Base-by-base conservation (phyloP, 2,797 vertebrate genomes). In the Rousettus madagascariensis region DNA sequence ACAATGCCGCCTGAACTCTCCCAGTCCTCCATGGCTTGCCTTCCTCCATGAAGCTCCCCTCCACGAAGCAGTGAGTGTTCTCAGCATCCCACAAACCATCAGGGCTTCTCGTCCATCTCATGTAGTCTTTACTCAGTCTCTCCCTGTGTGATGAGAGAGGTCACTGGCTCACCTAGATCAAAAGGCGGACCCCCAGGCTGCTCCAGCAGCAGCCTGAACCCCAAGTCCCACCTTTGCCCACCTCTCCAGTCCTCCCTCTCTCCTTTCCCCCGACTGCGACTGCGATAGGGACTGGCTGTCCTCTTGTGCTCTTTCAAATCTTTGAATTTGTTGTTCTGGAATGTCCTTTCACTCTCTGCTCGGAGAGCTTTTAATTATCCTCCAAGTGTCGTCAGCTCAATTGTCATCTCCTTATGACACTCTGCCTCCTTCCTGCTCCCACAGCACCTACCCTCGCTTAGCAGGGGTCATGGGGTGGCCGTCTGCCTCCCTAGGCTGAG, bases 281-380 rank as follows among this genome's bases (percentile, higher is more conserved):
- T 43, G n/a, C 10, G 6, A 10, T 1, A 22, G 30, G 82, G 33
- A 28, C 59, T 8, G 51, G 43, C 53, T 57, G 43, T 19, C 72
- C 71, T 51, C 59, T 80, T 41, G 41, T 30, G 22, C 8, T 20
- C 41, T 43, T 86, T 74, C 30, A 43, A 72, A 69, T n/a, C 55
- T 68, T 75, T 80, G 77, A 84, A 79, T 55, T 57, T 65, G 66
- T 46, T 49, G 20, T 49, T 91, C 53, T 80, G 74, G 49, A 53
- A 53, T 61, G 28, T 61, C 46, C 66, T 93, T 69, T 63, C 33
- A 28, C 57, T 80, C 36, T 59, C 80, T 87, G 51, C 19, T 63
- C 26, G 33, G 59, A 72, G 79, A 85, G 41, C 33, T 86, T 79
- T 89, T 90, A 61, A 79, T 90, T 49, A 74, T 2, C 59, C 19